Percentiles rank a stretch among this genome's conserved stretches.
phyloP scores from a whole-genome alignment of 2,113 vertebrate genomes.

The Gulo gulo region DNA sequence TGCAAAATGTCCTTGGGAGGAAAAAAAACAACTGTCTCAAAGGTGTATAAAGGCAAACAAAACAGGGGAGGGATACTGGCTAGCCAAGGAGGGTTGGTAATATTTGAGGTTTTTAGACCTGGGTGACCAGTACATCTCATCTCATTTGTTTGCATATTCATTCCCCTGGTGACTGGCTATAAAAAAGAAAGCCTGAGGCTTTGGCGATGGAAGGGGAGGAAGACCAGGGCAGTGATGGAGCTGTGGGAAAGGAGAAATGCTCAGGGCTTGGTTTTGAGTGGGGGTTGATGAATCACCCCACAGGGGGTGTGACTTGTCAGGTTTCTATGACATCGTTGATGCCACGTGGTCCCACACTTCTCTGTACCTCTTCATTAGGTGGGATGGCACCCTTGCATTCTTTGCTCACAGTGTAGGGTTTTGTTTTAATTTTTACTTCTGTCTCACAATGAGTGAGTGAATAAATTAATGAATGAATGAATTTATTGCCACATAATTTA shows the following conservation, averaged over 20 bases:
- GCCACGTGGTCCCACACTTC: fast-evolving
- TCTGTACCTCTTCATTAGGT: neutral
- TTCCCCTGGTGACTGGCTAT: no score
- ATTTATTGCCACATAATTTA: neutral
- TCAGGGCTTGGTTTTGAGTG: neutral
- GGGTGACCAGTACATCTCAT: neutral
- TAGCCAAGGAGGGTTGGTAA: neutral
- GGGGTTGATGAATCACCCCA: neutral
- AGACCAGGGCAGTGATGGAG: no score
- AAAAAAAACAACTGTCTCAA: neutral
- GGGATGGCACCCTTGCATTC: neutral
- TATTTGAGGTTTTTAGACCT: neutral
- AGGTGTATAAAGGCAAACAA: neutral
- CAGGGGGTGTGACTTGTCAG: neutral
- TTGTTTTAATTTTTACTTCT: neutral
- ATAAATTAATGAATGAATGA: no score
- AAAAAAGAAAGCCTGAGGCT: neutral
- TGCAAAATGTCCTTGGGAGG: neutral
- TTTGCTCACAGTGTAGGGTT: neutral
- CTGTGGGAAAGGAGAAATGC: neutral
- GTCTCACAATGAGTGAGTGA: neutral
- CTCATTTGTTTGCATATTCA: neutral
- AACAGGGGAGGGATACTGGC: neutral
- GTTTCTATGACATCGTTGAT: neutral
- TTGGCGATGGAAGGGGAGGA: neutral